These are phyloP conservation scores for Phocides pigmalion DNA, from an alignment of 1,140 invertebrate species.

Conservation along the genomic window DNA sequence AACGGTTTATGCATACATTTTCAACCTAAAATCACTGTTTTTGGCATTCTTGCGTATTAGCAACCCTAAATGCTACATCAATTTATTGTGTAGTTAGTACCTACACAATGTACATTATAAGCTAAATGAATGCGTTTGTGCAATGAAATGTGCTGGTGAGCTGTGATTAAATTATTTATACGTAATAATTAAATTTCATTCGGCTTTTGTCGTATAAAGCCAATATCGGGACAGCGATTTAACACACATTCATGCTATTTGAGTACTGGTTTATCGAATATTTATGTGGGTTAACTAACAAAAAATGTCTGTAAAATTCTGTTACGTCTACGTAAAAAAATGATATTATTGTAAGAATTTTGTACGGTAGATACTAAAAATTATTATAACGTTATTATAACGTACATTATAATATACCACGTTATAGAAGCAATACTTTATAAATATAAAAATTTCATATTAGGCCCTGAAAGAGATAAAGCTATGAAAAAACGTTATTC, in stretches of 20 bases:
- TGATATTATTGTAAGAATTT: too few species aligned
- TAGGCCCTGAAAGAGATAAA: too few species aligned
- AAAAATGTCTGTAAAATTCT: too few species aligned
- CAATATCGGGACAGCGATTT: not conserved
- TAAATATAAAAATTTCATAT: too few species aligned
- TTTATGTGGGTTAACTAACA: not conserved
- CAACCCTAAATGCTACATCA: conserved; percentile 18
- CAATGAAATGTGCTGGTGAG: conserved; percentile 11
- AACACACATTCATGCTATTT: not conserved
- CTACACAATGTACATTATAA: conserved; percentile 13
- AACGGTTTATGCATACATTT: too few species aligned
- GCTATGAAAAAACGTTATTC: not conserved
- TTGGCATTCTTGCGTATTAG: not conserved
- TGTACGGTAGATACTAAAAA: too few species aligned
- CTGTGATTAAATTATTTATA: conserved; percentile 30
- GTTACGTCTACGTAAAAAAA: too few species aligned
- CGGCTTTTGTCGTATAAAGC: conserved; percentile 6
- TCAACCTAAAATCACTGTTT: too few species aligned
- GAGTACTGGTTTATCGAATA: not conserved
- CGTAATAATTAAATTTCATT: conserved; percentile 14
- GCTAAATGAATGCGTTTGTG: conserved; percentile 24
- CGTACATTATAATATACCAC: too few species aligned
- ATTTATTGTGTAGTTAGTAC: conserved; percentile 13
- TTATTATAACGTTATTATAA: too few species aligned
- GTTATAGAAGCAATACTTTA: too few species aligned